Percentiles rank a stretch among this genome's conserved stretches.
These are phyloP conservation scores for Ichneumon xanthorius DNA, from an alignment of 2,888 invertebrate genomes.

Conservation along the genomic window DNA sequence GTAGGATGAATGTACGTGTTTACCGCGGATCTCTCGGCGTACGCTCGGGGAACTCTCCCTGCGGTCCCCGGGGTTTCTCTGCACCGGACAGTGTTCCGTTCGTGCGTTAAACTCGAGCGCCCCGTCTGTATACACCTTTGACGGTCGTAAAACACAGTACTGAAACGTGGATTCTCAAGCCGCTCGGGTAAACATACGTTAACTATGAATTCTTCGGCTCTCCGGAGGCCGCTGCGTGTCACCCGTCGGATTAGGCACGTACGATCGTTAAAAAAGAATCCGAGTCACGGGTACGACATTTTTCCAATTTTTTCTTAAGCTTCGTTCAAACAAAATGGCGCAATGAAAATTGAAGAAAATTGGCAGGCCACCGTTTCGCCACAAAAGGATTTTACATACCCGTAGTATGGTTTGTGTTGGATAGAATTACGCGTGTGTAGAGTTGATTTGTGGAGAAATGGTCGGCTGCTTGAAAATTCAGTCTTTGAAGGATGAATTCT, in stretches of 20 bases:
- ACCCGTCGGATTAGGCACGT: background rate
- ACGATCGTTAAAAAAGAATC: too few species aligned
- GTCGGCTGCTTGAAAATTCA: too few species aligned
- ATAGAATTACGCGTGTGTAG: too few species aligned
- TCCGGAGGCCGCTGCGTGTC: background rate
- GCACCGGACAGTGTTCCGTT: background rate
- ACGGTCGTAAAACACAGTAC: background rate
- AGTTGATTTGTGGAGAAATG: too few species aligned
- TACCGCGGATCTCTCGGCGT: constrained; percentile 5
- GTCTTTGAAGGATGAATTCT: too few species aligned
- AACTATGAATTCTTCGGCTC: background rate
- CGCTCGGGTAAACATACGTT: background rate
- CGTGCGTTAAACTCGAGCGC: background rate
- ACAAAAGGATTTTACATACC: too few species aligned
- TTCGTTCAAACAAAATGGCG: too few species aligned
- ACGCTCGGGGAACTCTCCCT: background rate
- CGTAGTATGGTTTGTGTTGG: too few species aligned
- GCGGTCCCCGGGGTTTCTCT: background rate
- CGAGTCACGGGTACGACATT: too few species aligned
- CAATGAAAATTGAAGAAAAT: too few species aligned
- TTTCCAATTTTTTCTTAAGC: background rate
- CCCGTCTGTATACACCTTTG: background rate
- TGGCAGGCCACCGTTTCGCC: too few species aligned
- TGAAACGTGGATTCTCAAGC: background rate
- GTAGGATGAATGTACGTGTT: background rate